Conservation (phyloP, 2,888 invertebrate genomes). For the Subacronicta megacephala region DNA sequence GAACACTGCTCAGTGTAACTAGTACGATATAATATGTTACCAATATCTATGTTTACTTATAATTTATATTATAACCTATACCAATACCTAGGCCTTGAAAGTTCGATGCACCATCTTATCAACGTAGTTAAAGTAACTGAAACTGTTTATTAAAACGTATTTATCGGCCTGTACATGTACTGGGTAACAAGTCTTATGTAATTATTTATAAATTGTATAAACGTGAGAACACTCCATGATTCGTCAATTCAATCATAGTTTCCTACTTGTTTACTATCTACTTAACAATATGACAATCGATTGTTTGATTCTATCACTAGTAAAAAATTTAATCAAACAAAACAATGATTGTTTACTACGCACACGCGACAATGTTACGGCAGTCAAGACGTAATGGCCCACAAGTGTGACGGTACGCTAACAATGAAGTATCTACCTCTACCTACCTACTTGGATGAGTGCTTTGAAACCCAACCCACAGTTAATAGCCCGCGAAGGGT, state of each 20-base stretch:
- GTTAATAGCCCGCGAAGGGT: constrained; percentile 55
- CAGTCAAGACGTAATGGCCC: constrained; percentile 52
- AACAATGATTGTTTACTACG: constrained; percentile 32
- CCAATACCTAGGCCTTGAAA: constrained; percentile 38
- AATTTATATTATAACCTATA: too few relatives aligned
- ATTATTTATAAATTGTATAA: constrained; percentile 14
- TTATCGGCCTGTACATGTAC: not conserved
- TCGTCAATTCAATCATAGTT: not conserved
- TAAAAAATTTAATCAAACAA: constrained; percentile 30
- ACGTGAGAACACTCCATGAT: constrained; percentile 18
- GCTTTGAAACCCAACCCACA: constrained; percentile 58
- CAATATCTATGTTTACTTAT: too few relatives aligned
- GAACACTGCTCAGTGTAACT: too few relatives aligned
- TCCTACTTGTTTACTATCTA: constrained; percentile 16
- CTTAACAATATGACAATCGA: constrained; percentile 14
- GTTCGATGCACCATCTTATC: constrained; percentile 30
- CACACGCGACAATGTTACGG: constrained; percentile 7
- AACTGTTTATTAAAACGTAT: constrained; percentile 10
- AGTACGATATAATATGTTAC: too few relatives aligned
- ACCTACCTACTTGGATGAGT: constrained; percentile 35
- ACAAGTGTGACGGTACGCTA: constrained; percentile 52
- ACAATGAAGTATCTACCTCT: constrained; percentile 56
- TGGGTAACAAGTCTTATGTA: constrained; percentile 13
- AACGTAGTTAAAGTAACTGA: constrained; percentile 10
- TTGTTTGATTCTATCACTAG: constrained; percentile 36